Evolutionary conservation across 2,113 vertebrate genomes (phyloP), one percentile per base, ranked within the genome.

Genomic region (Labeo catla): DNA sequence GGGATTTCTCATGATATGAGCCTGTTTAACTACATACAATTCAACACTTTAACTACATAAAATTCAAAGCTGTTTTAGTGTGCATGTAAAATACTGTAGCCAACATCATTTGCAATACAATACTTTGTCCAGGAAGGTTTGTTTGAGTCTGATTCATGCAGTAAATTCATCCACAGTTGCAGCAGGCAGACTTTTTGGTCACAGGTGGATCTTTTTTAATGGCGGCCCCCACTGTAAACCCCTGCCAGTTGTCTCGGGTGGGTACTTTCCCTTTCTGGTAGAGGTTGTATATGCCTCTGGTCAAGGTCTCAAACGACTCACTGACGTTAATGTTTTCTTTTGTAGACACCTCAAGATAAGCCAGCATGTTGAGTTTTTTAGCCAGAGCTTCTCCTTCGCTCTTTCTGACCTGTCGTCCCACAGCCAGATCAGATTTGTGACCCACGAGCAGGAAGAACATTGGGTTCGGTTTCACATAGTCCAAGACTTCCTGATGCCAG

Each of bases 401-500:
- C 49, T 63, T 78, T 23, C 70, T 79, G 74, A 90, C 86, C 79
- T 87, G 39, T 8, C 85, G 65, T 8, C 72, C 54, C 16, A 81
- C 86, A 1, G 43, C 61, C 74, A 90, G 23, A 81, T 90, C 88
- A n/a, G 86, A 52, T 72, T 90, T 90, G 84, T 90, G 89, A 21
- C 88, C 89, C 63, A 90, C 85, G 19, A 90, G 86, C 72, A 83
- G 45, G 80, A 90, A 90, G 12, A 90, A 65, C 87, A 90, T 90
- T 6, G 80, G 21, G 76, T 81, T 81, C 1, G 90, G 90, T 49
- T 90, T 81, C 43, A 88, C 88, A 6, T 91, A 89, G 23, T 88
- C 87, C 68, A 81, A 3, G 3, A 89, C 90, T 45, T 91, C 89
- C 50, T 52, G 54, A 23, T 88, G 87, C 90, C 90, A 91, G 50